Base-by-base conservation (phyloP, 1,140 invertebrate genomes). In the Bradysia coprophila region DNA sequence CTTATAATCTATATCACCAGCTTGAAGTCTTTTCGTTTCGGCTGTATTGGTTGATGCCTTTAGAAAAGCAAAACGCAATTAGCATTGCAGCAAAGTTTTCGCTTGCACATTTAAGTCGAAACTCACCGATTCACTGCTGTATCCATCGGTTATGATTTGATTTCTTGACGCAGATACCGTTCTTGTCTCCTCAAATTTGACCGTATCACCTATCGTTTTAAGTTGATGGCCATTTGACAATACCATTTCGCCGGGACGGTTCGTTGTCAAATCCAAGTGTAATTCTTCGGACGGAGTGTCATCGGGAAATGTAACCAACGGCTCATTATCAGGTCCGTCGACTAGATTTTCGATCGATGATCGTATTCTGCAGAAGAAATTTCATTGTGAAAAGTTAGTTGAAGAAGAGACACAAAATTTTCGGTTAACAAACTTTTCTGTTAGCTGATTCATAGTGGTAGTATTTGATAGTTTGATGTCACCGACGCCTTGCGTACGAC, bases 131-230 rank as follows among this genome's bases (percentile, higher is more conserved):
- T 88, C 84, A 4, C 81, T 75, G 62, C 79, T 86, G 54, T 78
- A 83, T 39, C 78, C 79, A 53, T 87, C 83, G 33, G 78, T 78
- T n/a, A 83, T 70, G 9, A 83, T 74, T 54, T 84, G 81, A 1
- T 80, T 82, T 46, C 81, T 83, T 11, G 76, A 80, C 4, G 80
- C 77, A 20, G 80, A 82, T 21, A 79, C 81, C 50, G 75, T 70
- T 49, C 75, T 72, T 52, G 81, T 83, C 60, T 81, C 80, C 63
- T 81, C 81, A 56, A 73, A 88, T 62, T 74, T 84, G 55, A 81
- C 67, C 51, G 75, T 79, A 58, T 80, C 73, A n/a, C n/a, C n/a
- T n/a, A n/a, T n/a, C 48, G 68, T 52, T 32, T 64, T 57, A 43
- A 61, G 49, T 48, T 63, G 49, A n/a, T 23, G n/a, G 23, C 20